phyloP scores from a whole-genome alignment of 2,113 vertebrate genomes.

The Menidia beryllina region DNA sequence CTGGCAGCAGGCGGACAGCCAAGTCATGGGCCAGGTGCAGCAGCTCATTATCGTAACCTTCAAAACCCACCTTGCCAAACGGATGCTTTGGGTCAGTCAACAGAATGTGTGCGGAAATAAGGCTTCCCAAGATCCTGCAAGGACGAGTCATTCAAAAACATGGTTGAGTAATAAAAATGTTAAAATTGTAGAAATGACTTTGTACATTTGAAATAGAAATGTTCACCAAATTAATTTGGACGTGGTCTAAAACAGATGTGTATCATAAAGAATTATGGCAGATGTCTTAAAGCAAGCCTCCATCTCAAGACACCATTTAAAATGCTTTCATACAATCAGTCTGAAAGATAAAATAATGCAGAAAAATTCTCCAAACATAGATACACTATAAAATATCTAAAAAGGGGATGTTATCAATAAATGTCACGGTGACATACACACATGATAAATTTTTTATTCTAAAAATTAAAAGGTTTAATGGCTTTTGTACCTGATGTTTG shows the following conservation, averaged over 20 bases:
- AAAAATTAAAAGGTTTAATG: not conserved
- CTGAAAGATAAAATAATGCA: not conserved
- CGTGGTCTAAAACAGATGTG: too few species aligned
- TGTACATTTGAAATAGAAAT: too few species aligned
- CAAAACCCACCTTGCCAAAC: constrained; percentile 90
- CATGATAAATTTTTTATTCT: too few species aligned
- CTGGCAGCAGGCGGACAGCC: constrained; percentile 93
- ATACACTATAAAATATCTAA: not conserved
- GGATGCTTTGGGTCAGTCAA: constrained; percentile 94
- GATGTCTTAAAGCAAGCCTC: too few species aligned
- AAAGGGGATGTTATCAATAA: not conserved
- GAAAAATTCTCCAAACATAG: not conserved
- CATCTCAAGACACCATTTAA: not conserved
- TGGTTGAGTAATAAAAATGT: not conserved
- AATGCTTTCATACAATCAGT: not conserved
- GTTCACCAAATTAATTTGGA: too few species aligned
- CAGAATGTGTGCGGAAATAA: constrained; percentile 96
- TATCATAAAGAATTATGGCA: too few species aligned
- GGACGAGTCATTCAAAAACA: constrained; percentile 15
- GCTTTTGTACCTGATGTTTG: constrained; percentile 91
- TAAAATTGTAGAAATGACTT: not conserved
- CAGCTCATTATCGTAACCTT: constrained; percentile 93
- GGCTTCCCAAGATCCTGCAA: constrained; percentile 91
- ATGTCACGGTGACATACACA: not conserved
- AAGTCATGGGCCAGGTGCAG: constrained; percentile 95